Base-by-base conservation (phyloP, 2,113 vertebrate genomes). In the Zingel zingel region DNA sequence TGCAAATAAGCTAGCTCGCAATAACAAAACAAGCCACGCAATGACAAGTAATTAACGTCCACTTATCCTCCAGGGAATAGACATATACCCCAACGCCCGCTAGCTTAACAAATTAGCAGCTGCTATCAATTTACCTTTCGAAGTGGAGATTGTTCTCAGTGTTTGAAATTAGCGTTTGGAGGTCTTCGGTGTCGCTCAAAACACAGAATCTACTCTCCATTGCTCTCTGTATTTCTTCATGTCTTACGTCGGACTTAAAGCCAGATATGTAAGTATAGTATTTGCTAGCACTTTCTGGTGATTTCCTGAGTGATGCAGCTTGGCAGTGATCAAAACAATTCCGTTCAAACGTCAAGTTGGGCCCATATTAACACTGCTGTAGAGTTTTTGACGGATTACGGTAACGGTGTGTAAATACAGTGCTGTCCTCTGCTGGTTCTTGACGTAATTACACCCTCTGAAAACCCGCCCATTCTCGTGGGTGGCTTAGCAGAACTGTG, bases 181-280 rank as follows among this genome's bases (percentile, higher is more conserved):
- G 74, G 47, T 95, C 93, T 39, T 93, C 94, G 21, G 78, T 85
- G 80, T 93, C 91, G 77, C 89, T 95, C 83, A 95, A 83, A 91
- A 86, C 93, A 84, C 86, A 91, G 67, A 93, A 93, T 91, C 89
- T 79, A 82, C 90, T 91, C 89, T 94, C 94, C 95, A 96, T 95
- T 70, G 79, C 86, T 84, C 84, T 81, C 70, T 62, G 74, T 72
- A 16, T 83, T 66, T 89, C 94, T 86, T 95, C 95, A 95, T 95
- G 86, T 92, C 94, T 91, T 58, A 39, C 67, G 5, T 15, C 58
- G 65, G 30, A 74, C 25, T 47, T 62, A 48, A 53, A 66, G 69
- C 61, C 56, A 39, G 8, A 43, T 57, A 2, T 19, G 2, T 14
- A 57, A 15, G 10, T 23, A 23, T 5, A 14, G 19, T 70, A 27